These are phyloP conservation scores for Trissoscelio sp. DNA, from an alignment of 2,888 invertebrate genomes.

Conservation along the genomic window DNA sequence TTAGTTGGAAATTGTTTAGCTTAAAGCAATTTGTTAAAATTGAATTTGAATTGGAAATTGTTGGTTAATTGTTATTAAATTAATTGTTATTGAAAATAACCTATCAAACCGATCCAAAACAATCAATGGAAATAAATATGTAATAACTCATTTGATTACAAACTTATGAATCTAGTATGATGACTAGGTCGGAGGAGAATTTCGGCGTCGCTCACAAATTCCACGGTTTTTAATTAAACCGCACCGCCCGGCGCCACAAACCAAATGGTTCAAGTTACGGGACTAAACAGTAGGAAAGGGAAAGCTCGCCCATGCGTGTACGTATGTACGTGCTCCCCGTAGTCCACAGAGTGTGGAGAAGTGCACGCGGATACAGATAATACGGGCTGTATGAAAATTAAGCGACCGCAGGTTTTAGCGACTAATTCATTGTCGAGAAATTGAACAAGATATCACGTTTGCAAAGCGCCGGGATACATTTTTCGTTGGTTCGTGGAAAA, in stretches of 20 bases:
- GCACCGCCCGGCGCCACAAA: slow-evolving; percentile 50
- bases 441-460: slow-evolving; percentile 52
- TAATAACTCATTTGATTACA: not conserved
- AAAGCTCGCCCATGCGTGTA: slow-evolving; percentile 53
- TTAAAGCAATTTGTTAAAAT: too few relatives aligned
- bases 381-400: slow-evolving; percentile 55
- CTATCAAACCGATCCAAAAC: not conserved
- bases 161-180: slow-evolving; percentile 22
- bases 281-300: slow-evolving; percentile 66
- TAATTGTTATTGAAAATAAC: too few relatives aligned
- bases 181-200: slow-evolving; percentile 5
- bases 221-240: slow-evolving; percentile 74
- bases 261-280: slow-evolving; percentile 60
- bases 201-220: slow-evolving; percentile 61
- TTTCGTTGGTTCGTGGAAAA: slow-evolving; percentile 4
- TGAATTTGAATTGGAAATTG: too few relatives aligned
- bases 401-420: slow-evolving; percentile 44
- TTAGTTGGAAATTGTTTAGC: too few relatives aligned
- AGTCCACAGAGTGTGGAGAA: slow-evolving; percentile 1
- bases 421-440: slow-evolving; percentile 59
- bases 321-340: slow-evolving; percentile 16
- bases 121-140: not conserved
- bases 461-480: not conserved
- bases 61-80: too few relatives aligned
- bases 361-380: slow-evolving; percentile 26